Evolutionary conservation across 1,140 invertebrate genomes (phyloP), one percentile per base, ranked within the genome.

Genomic region (Panagrolaimus sp.): DNA sequence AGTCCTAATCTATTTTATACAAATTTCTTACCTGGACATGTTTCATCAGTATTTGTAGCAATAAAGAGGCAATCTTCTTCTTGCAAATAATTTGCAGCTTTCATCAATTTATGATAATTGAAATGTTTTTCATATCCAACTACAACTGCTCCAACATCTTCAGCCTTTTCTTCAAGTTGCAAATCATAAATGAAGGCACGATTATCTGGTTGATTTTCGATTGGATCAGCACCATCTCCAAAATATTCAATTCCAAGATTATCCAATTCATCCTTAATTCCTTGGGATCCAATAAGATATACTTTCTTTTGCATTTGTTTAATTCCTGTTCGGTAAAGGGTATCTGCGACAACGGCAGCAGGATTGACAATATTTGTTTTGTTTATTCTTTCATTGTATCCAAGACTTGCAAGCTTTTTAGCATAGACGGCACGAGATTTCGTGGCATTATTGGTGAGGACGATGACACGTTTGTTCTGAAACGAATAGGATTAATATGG

Each of bases 61-160:
- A 98, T 86, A 82, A 96, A 97, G 62, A 91, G 76, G 78, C 89
- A 90, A 28, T 89, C 86, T 4, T 89, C 88, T 81, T 91, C 73
- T 17, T 87, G 87, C 8, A 95, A 85, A 84, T 97, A 96, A 26
- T 88, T 89, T 0, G 90, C 89, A 15, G 93, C 94, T 86, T 92
- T 94, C 73, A 92, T 85, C 75, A 97, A 88, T 86, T 97, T 97
- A 0, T 89, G 87, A 80, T 91, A 95, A 81, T 89, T 94, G 71
- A 97, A 89, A 83, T 96, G 89, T 63, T 90, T 88, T 86, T 98
- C 94, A 85, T 94, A 96, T 26, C 92, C 94, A 65, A 96, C 91
- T 24, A 96, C 86, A 9, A 98, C 94, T n/a, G 92, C 92, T 9
- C 89, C 90, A 69, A 96, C 89, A 74, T 94, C 63, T 17, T 78